phyloP scores from a whole-genome alignment of 2,113 vertebrate species.

The Lampris megalopsis region DNA sequence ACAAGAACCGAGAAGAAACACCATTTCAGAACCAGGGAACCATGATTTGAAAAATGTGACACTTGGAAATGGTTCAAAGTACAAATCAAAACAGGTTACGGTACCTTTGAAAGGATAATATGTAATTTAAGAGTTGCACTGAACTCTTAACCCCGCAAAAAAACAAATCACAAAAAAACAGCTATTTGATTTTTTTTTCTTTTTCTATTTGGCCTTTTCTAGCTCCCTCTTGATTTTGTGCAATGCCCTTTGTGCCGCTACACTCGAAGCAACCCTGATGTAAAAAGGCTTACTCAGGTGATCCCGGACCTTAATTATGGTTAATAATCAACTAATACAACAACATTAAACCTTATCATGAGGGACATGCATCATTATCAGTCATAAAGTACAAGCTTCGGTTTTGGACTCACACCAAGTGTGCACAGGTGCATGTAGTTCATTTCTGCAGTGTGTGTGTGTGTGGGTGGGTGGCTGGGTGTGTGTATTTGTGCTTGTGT shows the following conservation, averaged over 20 bases:
- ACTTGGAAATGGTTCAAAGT: too few relatives aligned
- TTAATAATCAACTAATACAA: conserved; percentile 61
- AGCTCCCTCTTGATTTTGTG: conserved; percentile 3
- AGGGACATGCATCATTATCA: conserved; percentile 52
- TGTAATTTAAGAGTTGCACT: conserved; percentile 1
- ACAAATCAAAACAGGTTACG: too few relatives aligned
- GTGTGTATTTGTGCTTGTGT: conserved; percentile 1
- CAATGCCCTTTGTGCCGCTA: conserved; percentile 31
- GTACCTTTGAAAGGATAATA: too few relatives aligned
- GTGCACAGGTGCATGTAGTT: conserved; percentile 50
- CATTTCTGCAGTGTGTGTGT: conserved; percentile 15
- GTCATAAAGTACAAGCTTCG: conserved; percentile 40
- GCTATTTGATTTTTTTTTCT: background rate
- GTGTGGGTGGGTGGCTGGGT: background rate
- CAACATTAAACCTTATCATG: conserved; percentile 55
- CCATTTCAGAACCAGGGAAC: too few relatives aligned
- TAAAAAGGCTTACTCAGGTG: conserved; percentile 22
- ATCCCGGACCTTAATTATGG: conserved; percentile 52
- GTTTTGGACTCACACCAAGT: conserved; percentile 36
- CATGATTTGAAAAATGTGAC: background rate
- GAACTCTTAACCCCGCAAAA: conserved; percentile 4
- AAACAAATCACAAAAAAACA: background rate
- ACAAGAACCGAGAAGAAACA: background rate
- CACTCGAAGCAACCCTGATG: background rate
- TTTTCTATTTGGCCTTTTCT: background rate